Evolutionary conservation across 2,113 vertebrate genomes (phyloP), one percentile per base, ranked within the genome.

Genomic region (Emydura subglobosa): DNA sequence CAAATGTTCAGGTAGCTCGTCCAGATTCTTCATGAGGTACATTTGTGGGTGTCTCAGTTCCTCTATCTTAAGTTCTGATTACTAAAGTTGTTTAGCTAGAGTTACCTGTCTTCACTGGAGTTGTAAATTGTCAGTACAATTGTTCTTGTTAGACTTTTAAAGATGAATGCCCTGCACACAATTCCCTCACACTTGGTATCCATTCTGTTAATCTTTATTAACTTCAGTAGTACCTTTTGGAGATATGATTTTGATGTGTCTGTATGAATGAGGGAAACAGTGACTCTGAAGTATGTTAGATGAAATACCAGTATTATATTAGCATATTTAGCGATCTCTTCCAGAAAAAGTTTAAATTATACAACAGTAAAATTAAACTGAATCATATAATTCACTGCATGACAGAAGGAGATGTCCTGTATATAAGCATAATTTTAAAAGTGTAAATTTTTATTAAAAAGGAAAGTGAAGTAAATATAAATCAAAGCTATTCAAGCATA

Each of bases 231-330:
- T 79, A 39, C 17, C 50, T 82, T 82, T 79, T 89, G 80, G 6
- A 31, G 79, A 14, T 0, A 1, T 74, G 31, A 19, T 39, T 9
- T 29, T 51, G 1, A 0, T 2, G 2, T 21, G 25, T 53, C 21
- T 16, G 2, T 0, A 0, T 1, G 1, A 7, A 10, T 27, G 7
- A 34, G 3, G 22, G 50, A 88, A 9, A 39, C 24, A 76, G 39
- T 44, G 42, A 78, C 24, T 12, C 11, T 84, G 2, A n/a, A 25
- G 39, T 61, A 50, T 39, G 12, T 42, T 50, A 78, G 44, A 34
- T 87, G 47, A 57, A 61, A 87, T 17, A 39, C 17, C 53, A 85
- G 49, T 10, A 21, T 16, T 82, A 10, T 2, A 21, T 74, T 88
- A 27, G 42, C 25, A 2, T 44, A 81, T 85, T 53, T 87, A 81